phyloP scores from a whole-genome alignment of 2,113 vertebrate species.

The Clarias macrocephalus region DNA sequence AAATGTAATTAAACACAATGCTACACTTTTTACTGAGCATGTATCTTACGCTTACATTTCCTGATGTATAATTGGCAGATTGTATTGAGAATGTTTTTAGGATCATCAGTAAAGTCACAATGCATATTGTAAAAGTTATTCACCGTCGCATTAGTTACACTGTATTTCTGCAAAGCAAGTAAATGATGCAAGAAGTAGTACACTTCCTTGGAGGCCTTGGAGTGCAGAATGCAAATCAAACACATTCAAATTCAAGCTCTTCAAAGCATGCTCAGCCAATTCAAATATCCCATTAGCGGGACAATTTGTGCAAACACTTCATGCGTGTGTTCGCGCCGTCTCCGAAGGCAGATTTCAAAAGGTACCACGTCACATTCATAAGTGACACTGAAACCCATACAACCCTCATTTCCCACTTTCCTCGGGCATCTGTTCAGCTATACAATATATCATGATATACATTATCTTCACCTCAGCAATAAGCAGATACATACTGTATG shows the following conservation, averaged over 20 bases:
- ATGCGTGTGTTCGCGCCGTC: neutral
- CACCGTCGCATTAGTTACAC: neutral
- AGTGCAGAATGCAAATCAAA: slow-evolving; percentile 5
- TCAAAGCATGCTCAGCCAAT: neutral
- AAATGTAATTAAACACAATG: too few species aligned
- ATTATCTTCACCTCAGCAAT: neutral
- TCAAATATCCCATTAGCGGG: neutral
- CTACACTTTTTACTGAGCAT: too few species aligned
- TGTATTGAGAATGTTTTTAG: neutral
- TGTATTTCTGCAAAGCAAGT: neutral
- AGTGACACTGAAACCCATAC: neutral
- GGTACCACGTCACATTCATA: neutral
- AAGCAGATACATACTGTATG: neutral
- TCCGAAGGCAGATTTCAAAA: neutral
- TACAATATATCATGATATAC: too few species aligned
- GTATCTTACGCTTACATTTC: neutral
- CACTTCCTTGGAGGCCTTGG: neutral
- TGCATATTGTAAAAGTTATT: neutral
- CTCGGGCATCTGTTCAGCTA: neutral
- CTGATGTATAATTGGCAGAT: neutral
- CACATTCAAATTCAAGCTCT: neutral
- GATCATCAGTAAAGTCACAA: neutral
- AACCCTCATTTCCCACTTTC: neutral
- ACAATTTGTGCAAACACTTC: neutral
- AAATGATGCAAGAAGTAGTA: neutral